A percentile compares a stretch with the other conserved stretches of the same genome.
Evolutionary conservation across 64 coral and sea anemone genomes (phyloP).

Genomic region (Dendrophyllia cribrosa): DNA sequence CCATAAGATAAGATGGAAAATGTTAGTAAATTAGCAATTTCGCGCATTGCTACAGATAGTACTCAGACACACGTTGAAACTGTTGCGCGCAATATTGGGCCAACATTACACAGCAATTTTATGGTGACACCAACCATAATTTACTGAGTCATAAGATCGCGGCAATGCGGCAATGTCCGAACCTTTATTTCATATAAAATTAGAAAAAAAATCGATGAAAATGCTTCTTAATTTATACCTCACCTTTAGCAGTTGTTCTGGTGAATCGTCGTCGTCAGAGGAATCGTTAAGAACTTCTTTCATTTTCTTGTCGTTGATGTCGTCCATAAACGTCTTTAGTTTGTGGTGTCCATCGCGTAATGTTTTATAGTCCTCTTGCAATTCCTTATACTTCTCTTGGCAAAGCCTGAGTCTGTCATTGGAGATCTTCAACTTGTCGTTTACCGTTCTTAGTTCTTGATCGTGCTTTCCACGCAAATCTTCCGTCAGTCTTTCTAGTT

Average conservation of each 20-base stretch:
- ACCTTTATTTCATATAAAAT: too few species aligned
- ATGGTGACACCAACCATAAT: too few species aligned
- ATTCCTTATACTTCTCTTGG: background rate
- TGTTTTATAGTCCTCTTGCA: background rate
- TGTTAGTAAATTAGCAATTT: too few species aligned
- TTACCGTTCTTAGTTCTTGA: background rate
- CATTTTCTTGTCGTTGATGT: background rate
- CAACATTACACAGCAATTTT: too few species aligned
- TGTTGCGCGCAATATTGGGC: too few species aligned
- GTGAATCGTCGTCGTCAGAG: background rate
- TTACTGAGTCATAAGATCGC: too few species aligned
- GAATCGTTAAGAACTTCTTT: background rate
- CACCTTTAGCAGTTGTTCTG: background rate
- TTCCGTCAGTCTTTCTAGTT: background rate
- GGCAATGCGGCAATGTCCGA: too few species aligned
- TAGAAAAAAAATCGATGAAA: background rate
- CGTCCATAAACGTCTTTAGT: background rate
- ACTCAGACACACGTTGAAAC: too few species aligned
- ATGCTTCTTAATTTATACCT: background rate
- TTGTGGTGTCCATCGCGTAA: background rate
- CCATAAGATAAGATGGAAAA: too few species aligned
- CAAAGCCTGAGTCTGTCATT: background rate
- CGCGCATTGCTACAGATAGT: too few species aligned
- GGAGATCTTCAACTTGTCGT: slow-evolving; percentile 11
- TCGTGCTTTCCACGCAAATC: background rate